Percentiles rank a stretch among this genome's conserved stretches.
Evolutionary conservation across 2,888 invertebrate genomes (phyloP).

Genomic region (Rugalucina vietnamica): DNA sequence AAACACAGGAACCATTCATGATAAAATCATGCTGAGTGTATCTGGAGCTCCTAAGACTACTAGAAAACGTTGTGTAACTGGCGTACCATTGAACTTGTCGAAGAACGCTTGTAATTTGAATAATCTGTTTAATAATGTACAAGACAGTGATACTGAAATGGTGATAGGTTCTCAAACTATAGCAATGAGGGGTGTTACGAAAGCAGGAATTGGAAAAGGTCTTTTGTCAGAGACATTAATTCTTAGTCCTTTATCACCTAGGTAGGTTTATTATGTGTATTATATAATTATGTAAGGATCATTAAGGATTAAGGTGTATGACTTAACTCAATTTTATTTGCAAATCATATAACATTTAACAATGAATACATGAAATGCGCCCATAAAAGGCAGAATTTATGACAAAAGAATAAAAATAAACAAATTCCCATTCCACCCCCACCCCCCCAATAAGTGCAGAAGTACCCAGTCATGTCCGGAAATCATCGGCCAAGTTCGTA

Average conservation of each 20-base stretch:
- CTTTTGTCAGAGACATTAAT: conserved; percentile 49
- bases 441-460: too few relatives aligned
- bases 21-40: conserved; percentile 49
- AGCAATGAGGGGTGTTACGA: background rate
- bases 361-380: too few relatives aligned
- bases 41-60: conserved; percentile 43
- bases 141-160: background rate
- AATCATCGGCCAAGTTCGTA: too few relatives aligned
- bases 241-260: conserved; percentile 75
- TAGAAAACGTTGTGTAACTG: conserved; percentile 15
- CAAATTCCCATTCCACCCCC: too few relatives aligned
- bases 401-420: too few relatives aligned
- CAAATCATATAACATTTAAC: too few relatives aligned
- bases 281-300: too few relatives aligned
- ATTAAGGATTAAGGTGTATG: too few relatives aligned
- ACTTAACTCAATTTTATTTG: too few relatives aligned
- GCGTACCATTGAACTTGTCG: background rate
- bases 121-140: background rate
- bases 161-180: background rate
- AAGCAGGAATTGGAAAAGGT: conserved; percentile 13
- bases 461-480: too few relatives aligned
- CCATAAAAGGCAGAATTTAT: too few relatives aligned
- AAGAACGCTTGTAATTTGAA: conserved; percentile 1
- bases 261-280: too few relatives aligned
- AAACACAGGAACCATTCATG: conserved; percentile 57